A percentile compares a stretch with the other conserved stretches of the same genome.
Conservation (phyloP, 1,140 invertebrate species). For the Antheraea mylitta region DNA sequence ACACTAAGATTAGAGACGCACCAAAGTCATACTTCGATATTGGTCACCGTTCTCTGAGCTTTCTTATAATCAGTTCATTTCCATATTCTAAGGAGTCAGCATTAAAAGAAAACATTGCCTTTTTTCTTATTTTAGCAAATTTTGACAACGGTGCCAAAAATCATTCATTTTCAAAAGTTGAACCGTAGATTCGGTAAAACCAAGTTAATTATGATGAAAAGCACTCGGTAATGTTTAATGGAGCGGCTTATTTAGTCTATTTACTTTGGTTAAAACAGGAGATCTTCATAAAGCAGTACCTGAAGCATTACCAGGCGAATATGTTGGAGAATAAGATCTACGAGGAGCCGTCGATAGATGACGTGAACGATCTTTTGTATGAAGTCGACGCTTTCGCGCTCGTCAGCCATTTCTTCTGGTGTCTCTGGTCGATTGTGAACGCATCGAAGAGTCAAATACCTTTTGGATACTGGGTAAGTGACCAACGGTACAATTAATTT, state of each 20-base stretch:
- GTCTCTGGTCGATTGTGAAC: conserved; percentile 94
- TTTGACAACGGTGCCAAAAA: too few relatives aligned
- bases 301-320: conserved; percentile 63
- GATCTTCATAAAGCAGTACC: conserved; percentile 81
- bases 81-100: too few relatives aligned
- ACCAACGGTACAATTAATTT: not conserved
- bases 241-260: not conserved
- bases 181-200: too few relatives aligned
- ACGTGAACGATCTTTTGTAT: conserved; percentile 81
- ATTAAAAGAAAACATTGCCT: too few relatives aligned
- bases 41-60: too few relatives aligned
- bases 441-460: conserved; percentile 92
- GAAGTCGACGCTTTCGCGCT: conserved; percentile 92
- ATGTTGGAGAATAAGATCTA: conserved; percentile 35
- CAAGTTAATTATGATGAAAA: too few relatives aligned
- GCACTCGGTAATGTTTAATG: too few relatives aligned
- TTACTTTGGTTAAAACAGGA: conserved; percentile 64
- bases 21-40: too few relatives aligned
- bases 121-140: too few relatives aligned
- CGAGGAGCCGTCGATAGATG: conserved; percentile 61
- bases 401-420: conserved; percentile 96
- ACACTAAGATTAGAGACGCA: too few relatives aligned
- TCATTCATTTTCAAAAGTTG: too few relatives aligned
- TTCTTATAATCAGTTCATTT: too few relatives aligned
- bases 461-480: conserved; percentile 95